Evolutionary conservation across 2,797 vertebrate genomes (phyloP).

Genomic region (Melopsittacus undulatus): DNA sequence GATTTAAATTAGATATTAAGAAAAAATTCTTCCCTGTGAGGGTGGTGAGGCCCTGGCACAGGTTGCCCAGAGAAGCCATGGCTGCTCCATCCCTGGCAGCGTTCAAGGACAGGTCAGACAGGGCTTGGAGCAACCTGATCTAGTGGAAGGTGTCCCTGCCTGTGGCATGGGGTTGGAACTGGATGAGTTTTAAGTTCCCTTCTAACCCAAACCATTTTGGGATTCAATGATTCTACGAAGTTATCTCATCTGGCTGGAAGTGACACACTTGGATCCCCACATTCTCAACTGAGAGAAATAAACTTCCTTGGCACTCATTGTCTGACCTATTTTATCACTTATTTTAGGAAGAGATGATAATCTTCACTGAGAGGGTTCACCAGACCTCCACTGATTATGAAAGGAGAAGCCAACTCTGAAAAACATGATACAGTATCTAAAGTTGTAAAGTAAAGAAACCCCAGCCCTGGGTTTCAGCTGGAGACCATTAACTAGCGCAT

Average conservation of each 20-base stretch:
- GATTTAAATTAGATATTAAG: not conserved
- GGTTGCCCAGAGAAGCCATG: not conserved
- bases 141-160: not conserved
- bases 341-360: not conserved
- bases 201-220: not conserved
- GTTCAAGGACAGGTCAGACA: not conserved
- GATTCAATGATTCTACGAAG: not conserved
- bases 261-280: not conserved
- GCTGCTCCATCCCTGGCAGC: not conserved
- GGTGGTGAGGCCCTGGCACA: no score
- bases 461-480: not conserved
- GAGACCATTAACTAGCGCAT: not conserved
- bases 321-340: not conserved
- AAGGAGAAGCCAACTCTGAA: not conserved
- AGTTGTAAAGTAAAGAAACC: not conserved
- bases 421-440: not conserved
- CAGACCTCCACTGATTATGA: not conserved
- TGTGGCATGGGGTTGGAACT: not conserved
- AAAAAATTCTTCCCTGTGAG: no score
- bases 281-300: not conserved
- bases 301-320: not conserved
- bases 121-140: not conserved
- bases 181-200: not conserved
- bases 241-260: not conserved
- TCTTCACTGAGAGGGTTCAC: not conserved